Conservation (phyloP, 2,113 vertebrate species). For the Limnothrissa miodon region DNA sequence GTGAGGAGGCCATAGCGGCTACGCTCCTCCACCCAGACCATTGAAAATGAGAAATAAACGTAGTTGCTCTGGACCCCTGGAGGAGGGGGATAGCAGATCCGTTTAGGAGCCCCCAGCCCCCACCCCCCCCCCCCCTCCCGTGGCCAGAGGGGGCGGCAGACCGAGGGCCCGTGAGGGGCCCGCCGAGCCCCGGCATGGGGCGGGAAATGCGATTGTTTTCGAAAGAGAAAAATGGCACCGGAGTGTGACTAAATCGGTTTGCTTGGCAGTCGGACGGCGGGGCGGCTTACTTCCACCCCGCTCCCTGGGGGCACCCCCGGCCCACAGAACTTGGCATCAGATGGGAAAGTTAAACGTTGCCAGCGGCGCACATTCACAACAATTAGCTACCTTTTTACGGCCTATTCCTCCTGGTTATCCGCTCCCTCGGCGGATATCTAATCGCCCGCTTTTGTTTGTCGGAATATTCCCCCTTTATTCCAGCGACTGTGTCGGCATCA, state of each 20-base stretch:
- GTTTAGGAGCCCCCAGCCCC: slow-evolving; percentile 38
- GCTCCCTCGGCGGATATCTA: slow-evolving; percentile 55
- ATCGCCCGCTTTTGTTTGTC: slow-evolving; percentile 59
- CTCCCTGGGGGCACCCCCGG: slow-evolving; percentile 53
- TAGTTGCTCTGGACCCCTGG: slow-evolving; percentile 58
- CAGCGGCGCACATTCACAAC: slow-evolving; percentile 62
- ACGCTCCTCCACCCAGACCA: slow-evolving; percentile 75
- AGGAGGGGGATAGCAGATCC: slow-evolving; percentile 32
- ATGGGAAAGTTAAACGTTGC: slow-evolving; percentile 54
- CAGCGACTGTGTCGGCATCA: slow-evolving; percentile 41
- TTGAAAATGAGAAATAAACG: slow-evolving; percentile 84
- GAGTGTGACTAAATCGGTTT: slow-evolving; percentile 66
- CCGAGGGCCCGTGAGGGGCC: not conserved
- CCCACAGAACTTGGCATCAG: slow-evolving; percentile 57
- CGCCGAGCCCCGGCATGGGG: slow-evolving; percentile 18
- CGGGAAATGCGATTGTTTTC: slow-evolving; percentile 55
- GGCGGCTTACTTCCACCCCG: slow-evolving; percentile 53
- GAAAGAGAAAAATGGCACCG: slow-evolving; percentile 59
- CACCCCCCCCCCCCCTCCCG: slow-evolving; percentile 18
- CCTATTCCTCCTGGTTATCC: slow-evolving; percentile 45
- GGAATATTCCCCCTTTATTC: slow-evolving; percentile 48
- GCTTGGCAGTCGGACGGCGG: slow-evolving; percentile 57
- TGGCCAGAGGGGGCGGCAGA: slow-evolving; percentile 18
- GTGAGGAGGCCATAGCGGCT: slow-evolving; percentile 82
- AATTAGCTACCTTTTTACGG: slow-evolving; percentile 64